Base-by-base conservation (phyloP, 2,797 vertebrate species). In the Chromis chromis region DNA sequence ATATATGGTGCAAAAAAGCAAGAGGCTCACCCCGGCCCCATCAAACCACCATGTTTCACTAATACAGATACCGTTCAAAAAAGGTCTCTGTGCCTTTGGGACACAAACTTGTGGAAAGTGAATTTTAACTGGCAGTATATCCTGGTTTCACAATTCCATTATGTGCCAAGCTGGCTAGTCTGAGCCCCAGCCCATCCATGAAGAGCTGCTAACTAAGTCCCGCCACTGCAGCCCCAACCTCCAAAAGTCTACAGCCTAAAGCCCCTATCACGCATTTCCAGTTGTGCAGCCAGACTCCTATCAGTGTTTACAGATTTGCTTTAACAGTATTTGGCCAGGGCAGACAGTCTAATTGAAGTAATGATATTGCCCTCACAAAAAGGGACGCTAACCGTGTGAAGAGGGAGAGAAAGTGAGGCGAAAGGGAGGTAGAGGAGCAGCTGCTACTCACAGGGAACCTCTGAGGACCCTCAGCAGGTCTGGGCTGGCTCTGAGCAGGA, bases 401-500 rank as follows among this genome's bases (percentile, higher is more conserved):
- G 90, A 91, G 88, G 76, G 81, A 82, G 86, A 75, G 76, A 82
- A 83, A 88, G 80, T 87, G 86, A 86, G 78, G 85, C 63, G 79
- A 92, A 91, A 65, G 81, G 88, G 92, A 91, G 89, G 92, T 89
- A 93, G 84, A 86, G 89, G 91, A 93, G 94, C 94, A 95, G 95
- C 94, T 95, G 94, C 94, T 96, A 97, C 98, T 99, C 95, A 99
- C 98, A 27, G 96, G 96, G 92, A 99, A 98, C 94, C 98, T 97
- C 95, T 97, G 98, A 94, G 97, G 96, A 93, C 96, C 96, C 88
- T 96, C 95, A 74, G 96, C 95, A 91, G 97, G 97, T 94, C 98
- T 96, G 87, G 97, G 96, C 92, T 98, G 98, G 95, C 95, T 96
- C 19, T 97, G 98, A 91, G 95, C 94, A 81, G 97, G 96, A 80